phyloP scores from a whole-genome alignment of 2,797 vertebrate genomes.

The Dryobates pubescens region DNA sequence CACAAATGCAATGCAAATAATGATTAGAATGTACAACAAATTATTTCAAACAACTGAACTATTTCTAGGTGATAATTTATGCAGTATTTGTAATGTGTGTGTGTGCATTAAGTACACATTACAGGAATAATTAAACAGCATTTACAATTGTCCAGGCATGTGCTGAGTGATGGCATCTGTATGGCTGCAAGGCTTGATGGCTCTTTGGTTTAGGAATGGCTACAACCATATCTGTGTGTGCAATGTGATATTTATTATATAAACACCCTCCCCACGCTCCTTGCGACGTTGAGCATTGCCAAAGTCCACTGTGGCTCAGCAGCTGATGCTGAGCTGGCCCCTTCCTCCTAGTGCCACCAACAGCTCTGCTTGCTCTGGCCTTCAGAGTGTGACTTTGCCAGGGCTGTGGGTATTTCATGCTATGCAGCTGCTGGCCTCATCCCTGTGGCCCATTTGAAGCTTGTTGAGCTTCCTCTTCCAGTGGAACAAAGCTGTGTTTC shows the following conservation, averaged over 20 bases:
- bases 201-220: not conserved
- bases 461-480: not conserved
- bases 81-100: not conserved
- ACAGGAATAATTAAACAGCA: not conserved
- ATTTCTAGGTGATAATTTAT: not conserved
- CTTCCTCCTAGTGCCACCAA: not conserved
- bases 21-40: not conserved
- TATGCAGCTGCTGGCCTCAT: not conserved
- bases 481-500: not conserved
- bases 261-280: not conserved
- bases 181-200: not conserved
- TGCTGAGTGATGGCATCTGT: not conserved
- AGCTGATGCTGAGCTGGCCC: not conserved
- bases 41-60: not conserved
- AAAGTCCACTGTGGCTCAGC: fast-evolving
- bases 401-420: not conserved
- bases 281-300: not conserved
- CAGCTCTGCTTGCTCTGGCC: not conserved
- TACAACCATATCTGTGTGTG: not conserved
- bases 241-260: not conserved
- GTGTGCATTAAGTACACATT: not conserved
- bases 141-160: not conserved
- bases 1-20: not conserved
- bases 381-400: not conserved
- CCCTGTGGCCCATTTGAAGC: not conserved